Evolutionary conservation across 2,888 invertebrate species (phyloP), one percentile per base, ranked within the genome.

Genomic region (Branchinecta sandiegonensis): DNA sequence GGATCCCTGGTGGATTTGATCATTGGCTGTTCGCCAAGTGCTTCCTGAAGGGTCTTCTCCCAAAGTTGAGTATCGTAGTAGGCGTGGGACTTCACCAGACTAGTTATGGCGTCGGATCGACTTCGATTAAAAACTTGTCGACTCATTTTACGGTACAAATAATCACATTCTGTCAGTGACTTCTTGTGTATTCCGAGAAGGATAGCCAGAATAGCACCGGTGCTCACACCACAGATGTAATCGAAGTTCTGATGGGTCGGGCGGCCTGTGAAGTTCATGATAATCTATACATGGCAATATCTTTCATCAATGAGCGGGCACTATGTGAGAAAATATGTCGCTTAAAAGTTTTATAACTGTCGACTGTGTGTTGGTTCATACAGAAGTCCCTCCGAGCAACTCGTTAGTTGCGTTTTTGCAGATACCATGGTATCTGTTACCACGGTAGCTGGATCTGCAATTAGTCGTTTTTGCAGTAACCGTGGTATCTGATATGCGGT

Each of bases 221-320:
- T 89, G 77, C 88, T 88, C 47, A 90, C 90, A 13, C 90, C 90
- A 76, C 89, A 84, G 76, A 94, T 85, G 74, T 87, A 86, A 79
- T 94, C 94, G 79, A 94, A 94, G 77, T 92, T 80, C 74, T 92
- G 85, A 75, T 86, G 80, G 12, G 91, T 83, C 11, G 75, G 76
- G 67, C 74, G 73, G 4, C 76, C 75, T 46, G 65, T n/a, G 10
- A 56, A 37, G 37, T 37, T 6, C 37, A 37, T 37, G 37, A 37
- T 37, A 37, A 37, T 37, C 37, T 37, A 37, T 5, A 37, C 37
- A 6, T 37, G 37, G 6, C 37, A 5, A 37, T 37, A 37, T 6
- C 37, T 37, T 4, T 37, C 37, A 37, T 37, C 37, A 37, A 6
- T 37, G 37, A 37, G 37, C 37, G 37, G 37, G 37, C 37, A 37